Evolutionary conservation across 2,888 invertebrate species (phyloP).

Genomic region (Dolichomitus sp.): DNA sequence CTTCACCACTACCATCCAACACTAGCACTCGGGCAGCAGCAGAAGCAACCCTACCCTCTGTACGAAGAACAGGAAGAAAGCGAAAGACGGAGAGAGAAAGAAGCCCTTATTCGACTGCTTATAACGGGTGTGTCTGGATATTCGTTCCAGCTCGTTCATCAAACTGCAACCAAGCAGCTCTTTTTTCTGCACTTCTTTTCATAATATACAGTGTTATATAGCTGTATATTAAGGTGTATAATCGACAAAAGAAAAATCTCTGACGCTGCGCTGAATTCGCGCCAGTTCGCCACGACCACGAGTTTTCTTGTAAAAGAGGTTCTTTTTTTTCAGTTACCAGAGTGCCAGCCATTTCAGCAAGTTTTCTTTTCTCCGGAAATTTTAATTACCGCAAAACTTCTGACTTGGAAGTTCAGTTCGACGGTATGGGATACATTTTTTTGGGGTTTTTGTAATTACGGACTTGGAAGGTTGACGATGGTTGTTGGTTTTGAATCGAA

Average conservation of each 20-base stretch:
- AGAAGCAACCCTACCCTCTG: conserved; percentile 36
- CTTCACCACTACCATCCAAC: conserved; percentile 71
- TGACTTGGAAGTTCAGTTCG: conserved; percentile 28
- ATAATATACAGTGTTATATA: conserved; percentile 24
- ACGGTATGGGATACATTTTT: conserved; percentile 5
- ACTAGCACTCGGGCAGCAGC: conserved; percentile 35
- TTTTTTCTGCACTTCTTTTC: conserved; percentile 25
- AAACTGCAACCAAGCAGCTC: conserved; percentile 39
- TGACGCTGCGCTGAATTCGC: conserved; percentile 32
- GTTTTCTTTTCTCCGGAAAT: conserved; percentile 45
- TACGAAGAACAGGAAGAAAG: conserved; percentile 36
- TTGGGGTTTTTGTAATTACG: neutral
- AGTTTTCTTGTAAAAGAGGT: conserved; percentile 27
- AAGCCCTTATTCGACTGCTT: conserved; percentile 53
- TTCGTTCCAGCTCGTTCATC: conserved; percentile 49
- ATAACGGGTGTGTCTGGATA: conserved; percentile 30
- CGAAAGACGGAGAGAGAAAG: conserved; percentile 41
- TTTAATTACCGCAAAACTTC: conserved; percentile 53
- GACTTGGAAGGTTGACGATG: neutral
- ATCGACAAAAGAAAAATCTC: conserved; percentile 54
- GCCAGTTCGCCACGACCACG: conserved; percentile 18
- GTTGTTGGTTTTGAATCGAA: neutral
- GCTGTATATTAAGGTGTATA: conserved; percentile 30
- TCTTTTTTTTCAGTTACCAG: conserved; percentile 10
- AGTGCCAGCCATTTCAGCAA: conserved; percentile 24